Evolutionary conservation across 2,113 vertebrate species (phyloP).

Genomic region (Ailuropoda melanoleuca): DNA sequence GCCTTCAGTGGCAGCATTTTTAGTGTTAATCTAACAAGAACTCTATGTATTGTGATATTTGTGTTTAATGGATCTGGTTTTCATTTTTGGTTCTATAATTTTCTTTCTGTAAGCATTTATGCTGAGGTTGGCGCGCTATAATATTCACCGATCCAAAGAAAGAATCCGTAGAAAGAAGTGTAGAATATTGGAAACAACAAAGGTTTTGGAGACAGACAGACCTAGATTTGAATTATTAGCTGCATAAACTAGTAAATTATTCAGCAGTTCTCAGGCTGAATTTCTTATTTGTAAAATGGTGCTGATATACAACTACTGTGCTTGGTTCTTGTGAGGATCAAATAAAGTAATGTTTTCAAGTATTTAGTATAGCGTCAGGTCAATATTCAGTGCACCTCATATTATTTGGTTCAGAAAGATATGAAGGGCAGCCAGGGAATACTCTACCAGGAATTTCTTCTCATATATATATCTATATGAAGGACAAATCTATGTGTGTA

Average conservation of each 20-base stretch:
- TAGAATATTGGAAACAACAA: neutral
- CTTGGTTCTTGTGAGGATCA: neutral
- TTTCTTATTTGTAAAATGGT: neutral
- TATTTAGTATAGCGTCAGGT: neutral
- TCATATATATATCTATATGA: neutral
- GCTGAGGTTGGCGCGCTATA: neutral
- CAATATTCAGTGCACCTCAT: neutral
- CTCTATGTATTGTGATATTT: neutral
- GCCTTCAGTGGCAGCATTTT: neutral
- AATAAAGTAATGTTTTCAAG: neutral
- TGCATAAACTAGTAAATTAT: neutral
- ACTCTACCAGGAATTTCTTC: neutral
- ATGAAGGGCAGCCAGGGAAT: neutral
- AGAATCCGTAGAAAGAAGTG: neutral
- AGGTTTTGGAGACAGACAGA: neutral
- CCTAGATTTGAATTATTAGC: neutral
- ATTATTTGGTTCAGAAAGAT: neutral
- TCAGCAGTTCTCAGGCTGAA: neutral
- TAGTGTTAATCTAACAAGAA: neutral
- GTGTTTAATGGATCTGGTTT: neutral
- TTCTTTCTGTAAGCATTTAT: neutral
- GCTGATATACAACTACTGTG: neutral
- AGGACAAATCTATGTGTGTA: neutral
- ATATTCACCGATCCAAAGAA: neutral
- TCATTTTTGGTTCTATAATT: neutral